Evolutionary conservation across 2,113 vertebrate genomes (phyloP), one percentile per base, ranked within the genome.

Genomic region (Cynopterus brachyotis): DNA sequence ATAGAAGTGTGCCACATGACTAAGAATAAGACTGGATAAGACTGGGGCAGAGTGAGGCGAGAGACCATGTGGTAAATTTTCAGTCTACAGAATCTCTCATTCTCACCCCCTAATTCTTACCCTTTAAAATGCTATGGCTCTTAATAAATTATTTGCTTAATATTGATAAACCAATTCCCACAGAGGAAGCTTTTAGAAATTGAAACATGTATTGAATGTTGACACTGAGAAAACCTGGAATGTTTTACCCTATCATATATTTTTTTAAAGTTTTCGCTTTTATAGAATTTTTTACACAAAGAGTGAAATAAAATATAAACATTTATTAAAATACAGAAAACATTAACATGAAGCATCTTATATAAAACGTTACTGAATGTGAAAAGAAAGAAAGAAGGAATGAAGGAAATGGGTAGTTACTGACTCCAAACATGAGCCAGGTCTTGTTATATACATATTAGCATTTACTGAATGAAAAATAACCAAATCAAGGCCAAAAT

Each of bases 141-240:
- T 97, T 92, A 92, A 85, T 37, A 89, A 75, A 96, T 95, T 92
- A 92, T 93, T 94, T 97, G 70, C 78, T 97, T 66, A 93, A 0
- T 78, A 42, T 35, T 92, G 50, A 80, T 59, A 91, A 62, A 72
- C 76, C 72, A 84, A 86, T 96, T 95, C 97, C 53, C 75, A 88
- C 42, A 89, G 70, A 32, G 28, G 50, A 82, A 95, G 80, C 26
- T 92, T 91, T 93, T 95, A 82, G 62, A 84, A 96, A 92, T 86
- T 96, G 81, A 96, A 91, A 91, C n/a, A 84, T 26, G 69, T 62
- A 81, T 2, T 91, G n/a, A 35, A 91, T 69, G 20, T 17, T 90
- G 95, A 84, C 67, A 91, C 85, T 97, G 69, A 81, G 89, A 96
- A 96, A 72, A 92, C 80, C 93, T 97, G 47, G 10, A 89, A 81